Base-by-base conservation (phyloP, 2,888 invertebrate genomes). In the Pheosia tremula region DNA sequence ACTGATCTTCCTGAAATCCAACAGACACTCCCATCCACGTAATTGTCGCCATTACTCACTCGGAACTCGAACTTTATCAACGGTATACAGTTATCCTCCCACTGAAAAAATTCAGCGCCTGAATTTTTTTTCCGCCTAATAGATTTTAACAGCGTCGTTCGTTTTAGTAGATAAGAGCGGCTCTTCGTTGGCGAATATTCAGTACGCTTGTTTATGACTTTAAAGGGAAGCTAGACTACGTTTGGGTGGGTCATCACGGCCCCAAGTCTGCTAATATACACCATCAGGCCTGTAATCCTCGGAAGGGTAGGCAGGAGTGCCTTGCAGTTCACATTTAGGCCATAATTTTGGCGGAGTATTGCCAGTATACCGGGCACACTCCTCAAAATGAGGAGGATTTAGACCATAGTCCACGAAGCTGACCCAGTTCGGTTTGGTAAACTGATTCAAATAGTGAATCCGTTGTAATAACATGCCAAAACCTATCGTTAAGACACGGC, bases 41-140 rank as follows among this genome's bases (percentile, higher is more conserved):
- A 47, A 47, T 47, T 47, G 47, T 47, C 47, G 5, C 24, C 24
- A 50, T 24, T 8, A 3, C 7, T 50, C 50, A 50, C 50, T 24
- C 13, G n/a, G 7, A 24, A 50, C 3, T 9, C 50, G 9, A 50
- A 50, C 50, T 50, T 50, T 50, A 50, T 50, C 24, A 50, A 24
- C 0, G 9, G n/a, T 5, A n/a, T n/a, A 47, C 47, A 4, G 9
- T 0, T 7, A 5, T 47, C n/a, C n/a, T 47, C n/a, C 6, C 47
- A n/a, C 47, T 11, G n/a, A 47, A 47, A 47, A 50, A 7, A 7
- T 53, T 52, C 53, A 3, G 11, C 10, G 9, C 45, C 60, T 52
- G 49, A 53, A 58, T 45, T 67, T 72, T 61, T 73, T 68, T 67
- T 74, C 66, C 67, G 64, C 60, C 37, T 66, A 71, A 74, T 74